Percentiles rank a stretch among this genome's conserved stretches.
Evolutionary conservation across 2,113 vertebrate genomes (phyloP).

Genomic region (Chionomys nivalis): DNA sequence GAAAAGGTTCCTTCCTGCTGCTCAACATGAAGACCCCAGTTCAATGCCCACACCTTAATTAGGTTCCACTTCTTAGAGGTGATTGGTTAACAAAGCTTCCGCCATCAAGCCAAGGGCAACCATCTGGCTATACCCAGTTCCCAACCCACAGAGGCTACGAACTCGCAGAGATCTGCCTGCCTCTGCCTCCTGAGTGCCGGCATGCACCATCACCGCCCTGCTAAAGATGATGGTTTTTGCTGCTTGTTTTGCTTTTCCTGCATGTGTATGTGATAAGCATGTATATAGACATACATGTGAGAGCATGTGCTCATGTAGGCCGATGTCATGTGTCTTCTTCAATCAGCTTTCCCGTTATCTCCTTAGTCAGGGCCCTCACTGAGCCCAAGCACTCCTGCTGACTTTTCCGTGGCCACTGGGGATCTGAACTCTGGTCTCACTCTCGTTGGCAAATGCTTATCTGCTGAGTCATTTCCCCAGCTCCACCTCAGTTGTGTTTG

Average conservation of each 20-base stretch:
- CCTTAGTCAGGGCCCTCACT: background rate
- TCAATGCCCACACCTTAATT: background rate
- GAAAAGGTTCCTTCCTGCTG: too few relatives aligned
- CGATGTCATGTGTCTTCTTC: background rate
- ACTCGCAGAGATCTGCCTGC: too few relatives aligned
- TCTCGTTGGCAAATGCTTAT: background rate
- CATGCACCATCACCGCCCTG: too few relatives aligned
- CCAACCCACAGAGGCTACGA: background rate
- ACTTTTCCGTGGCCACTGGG: background rate
- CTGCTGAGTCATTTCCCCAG: background rate
- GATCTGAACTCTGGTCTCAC: background rate
- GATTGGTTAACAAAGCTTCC: too few relatives aligned
- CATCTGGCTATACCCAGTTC: background rate
- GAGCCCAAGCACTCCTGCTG: background rate
- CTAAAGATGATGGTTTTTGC: background rate
- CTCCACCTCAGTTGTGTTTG: background rate
- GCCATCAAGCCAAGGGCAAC: background rate
- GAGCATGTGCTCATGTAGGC: background rate
- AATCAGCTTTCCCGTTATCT: background rate
- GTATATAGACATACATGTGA: too few relatives aligned
- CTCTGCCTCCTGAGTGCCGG: too few relatives aligned
- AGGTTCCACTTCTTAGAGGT: too few relatives aligned
- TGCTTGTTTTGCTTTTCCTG: background rate
- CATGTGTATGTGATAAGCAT: background rate
- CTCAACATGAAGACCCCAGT: background rate